A percentile compares a stretch with the other conserved stretches of the same genome.
Conservation (phyloP, 2,113 vertebrate species). For the Chitala chitala region DNA sequence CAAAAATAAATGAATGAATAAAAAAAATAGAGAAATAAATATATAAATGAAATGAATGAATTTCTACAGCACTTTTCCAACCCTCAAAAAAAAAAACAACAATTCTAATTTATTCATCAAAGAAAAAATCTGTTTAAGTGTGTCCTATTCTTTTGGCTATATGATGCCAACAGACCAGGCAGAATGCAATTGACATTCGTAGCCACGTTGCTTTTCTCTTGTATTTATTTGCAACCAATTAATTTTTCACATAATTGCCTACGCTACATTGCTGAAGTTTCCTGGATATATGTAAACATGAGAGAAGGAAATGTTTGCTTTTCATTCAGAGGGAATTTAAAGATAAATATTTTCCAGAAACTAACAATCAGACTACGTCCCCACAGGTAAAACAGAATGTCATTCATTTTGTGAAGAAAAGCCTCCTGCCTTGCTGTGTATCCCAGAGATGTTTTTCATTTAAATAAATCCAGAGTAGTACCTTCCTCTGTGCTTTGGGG, state of each 20-base stretch:
- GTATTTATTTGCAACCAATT: neutral
- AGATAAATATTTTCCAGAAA: neutral
- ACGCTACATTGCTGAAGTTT: neutral
- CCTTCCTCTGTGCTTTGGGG: too few relatives aligned
- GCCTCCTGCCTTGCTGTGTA: too few relatives aligned
- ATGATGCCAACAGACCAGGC: neutral
- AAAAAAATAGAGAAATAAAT: too few relatives aligned
- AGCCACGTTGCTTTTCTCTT: neutral
- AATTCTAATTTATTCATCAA: neutral
- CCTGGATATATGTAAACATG: neutral
- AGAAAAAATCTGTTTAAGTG: neutral
- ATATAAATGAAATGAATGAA: neutral
- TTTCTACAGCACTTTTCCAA: neutral
- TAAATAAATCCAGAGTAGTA: too few relatives aligned
- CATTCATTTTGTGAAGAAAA: neutral
- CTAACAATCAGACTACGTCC: neutral
- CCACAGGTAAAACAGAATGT: neutral
- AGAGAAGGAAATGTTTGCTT: neutral
- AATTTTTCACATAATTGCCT: neutral
- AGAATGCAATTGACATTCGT: neutral
- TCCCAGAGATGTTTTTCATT: too few relatives aligned
- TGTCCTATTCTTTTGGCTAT: neutral
- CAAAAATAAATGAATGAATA: too few relatives aligned
- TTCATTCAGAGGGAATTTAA: neutral
- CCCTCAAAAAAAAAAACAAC: neutral